phyloP scores from a whole-genome alignment of 2,113 vertebrate species.

The Tautogolabrus adspersus region DNA sequence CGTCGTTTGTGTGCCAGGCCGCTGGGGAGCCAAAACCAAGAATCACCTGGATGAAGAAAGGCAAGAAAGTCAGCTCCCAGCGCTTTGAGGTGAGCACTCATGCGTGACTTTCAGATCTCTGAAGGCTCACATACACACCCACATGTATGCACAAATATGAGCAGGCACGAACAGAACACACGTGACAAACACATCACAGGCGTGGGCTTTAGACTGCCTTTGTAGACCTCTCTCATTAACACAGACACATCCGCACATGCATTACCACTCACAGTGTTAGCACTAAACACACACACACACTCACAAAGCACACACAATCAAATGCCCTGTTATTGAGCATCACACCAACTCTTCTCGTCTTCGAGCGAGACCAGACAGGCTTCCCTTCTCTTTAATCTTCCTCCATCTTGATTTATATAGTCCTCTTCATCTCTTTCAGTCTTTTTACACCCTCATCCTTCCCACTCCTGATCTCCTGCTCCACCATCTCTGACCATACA shows the following conservation, averaged over 20 bases:
- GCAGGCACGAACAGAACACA: conserved; percentile 24
- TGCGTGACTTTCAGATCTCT: conserved; percentile 16
- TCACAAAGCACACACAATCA: conserved; percentile 37
- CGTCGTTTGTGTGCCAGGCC: conserved; percentile 98
- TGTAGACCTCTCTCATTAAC: conserved; percentile 26
- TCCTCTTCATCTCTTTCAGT: conserved; percentile 68
- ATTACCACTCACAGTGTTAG: neutral
- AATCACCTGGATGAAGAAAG: conserved; percentile 99
- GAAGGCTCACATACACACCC: conserved; percentile 8
- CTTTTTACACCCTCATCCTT: conserved; percentile 50
- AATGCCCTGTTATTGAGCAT: conserved; percentile 64
- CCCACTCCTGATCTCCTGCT: conserved; percentile 16
- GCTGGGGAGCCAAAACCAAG: conserved; percentile 95
- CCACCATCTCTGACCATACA: conserved; percentile 35
- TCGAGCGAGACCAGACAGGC: conserved; percentile 61
- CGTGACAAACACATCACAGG: neutral
- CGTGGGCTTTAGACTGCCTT: conserved; percentile 1
- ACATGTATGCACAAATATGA: conserved; percentile 6
- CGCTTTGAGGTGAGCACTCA: conserved; percentile 91
- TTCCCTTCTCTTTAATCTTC: conserved; percentile 66
- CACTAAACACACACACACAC: conserved; percentile 9
- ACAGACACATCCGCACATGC: conserved; percentile 15
- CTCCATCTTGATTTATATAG: conserved; percentile 71
- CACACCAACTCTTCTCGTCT: conserved; percentile 35
- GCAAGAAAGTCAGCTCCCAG: conserved; percentile 99